Conservation (phyloP, 1,140 invertebrate species). For the Plodia interpunctella region DNA sequence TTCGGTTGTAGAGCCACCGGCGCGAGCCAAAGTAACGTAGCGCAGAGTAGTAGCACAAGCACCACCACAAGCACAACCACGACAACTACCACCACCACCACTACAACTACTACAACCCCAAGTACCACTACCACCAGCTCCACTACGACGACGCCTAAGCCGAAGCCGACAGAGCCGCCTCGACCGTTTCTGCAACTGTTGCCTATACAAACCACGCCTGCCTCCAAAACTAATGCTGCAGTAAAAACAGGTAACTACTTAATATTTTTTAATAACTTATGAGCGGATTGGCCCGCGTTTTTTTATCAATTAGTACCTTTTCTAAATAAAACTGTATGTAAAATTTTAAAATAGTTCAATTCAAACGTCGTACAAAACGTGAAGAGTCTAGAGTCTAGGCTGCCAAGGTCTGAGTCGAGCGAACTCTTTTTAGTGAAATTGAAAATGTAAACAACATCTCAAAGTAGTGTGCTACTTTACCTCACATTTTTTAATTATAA, state of each 20-base stretch:
- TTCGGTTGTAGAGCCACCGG: slow-evolving; percentile 36
- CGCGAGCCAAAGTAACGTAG: slow-evolving; percentile 38
- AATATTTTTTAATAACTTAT: neutral
- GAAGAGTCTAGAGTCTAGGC: too few relatives aligned
- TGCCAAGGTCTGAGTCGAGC: too few relatives aligned
- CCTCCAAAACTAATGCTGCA: slow-evolving; percentile 49
- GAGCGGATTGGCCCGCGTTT: too few relatives aligned
- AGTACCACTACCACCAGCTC: slow-evolving; percentile 71
- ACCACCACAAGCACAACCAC: slow-evolving; percentile 32
- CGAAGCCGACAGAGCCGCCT: slow-evolving; percentile 53
- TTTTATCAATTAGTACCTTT: too few relatives aligned
- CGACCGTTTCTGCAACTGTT: slow-evolving; percentile 61
- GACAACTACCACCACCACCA: slow-evolving; percentile 42
- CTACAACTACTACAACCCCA: slow-evolving; percentile 67
- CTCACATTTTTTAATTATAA: too few relatives aligned
- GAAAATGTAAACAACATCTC: too few relatives aligned
- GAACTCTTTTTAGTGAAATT: too few relatives aligned
- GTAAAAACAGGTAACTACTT: slow-evolving; percentile 45
- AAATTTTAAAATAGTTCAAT: too few relatives aligned
- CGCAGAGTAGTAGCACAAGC: slow-evolving; percentile 33
- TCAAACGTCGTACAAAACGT: too few relatives aligned
- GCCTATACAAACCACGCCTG: slow-evolving; percentile 46
- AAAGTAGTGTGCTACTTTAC: too few relatives aligned
- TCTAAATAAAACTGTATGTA: too few relatives aligned
- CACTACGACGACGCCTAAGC: slow-evolving; percentile 54